Base-by-base conservation (phyloP, 2,888 invertebrate species). In the Xanthia icteritia region DNA sequence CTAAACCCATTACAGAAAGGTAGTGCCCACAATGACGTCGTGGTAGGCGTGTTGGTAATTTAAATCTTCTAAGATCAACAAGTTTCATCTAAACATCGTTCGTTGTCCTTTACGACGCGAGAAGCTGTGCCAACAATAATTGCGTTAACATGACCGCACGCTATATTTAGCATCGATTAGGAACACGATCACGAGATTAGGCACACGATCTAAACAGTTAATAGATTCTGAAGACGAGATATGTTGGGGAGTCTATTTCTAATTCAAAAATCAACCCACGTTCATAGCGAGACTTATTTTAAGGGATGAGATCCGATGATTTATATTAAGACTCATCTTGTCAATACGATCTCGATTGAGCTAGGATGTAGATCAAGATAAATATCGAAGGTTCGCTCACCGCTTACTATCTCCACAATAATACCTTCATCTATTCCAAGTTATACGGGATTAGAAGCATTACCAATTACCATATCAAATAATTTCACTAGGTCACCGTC, bases 401-500 rank as follows among this genome's bases (percentile, higher is more conserved):
- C 17, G 65, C 20, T 82, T 61, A 42, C 64, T 61, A 82, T 72
- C 65, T 68, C 64, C 31, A 39, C 63, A 56, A 56, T 75, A 64
- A 73, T 70, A 64, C 17, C 51, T 60, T 8, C 61, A 42, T 74
- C 71, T 76, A 61, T 81, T 63, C 60, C 54, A 75, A 81, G 69
- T 81, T 66, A 66, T 70, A 67, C 42, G 73, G 85, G 66, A 84
- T 81, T 73, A 73, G 48, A 73, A 73, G 65, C 81, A 84, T 84
- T 84, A 84, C 81, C 77, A 76, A 79, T 85, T 86, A 82, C 81
- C 79, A 87, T 86, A 86, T 81, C 82, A 81, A 82, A 83, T 80
- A 81, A 82, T 82, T 87, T 56, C 73, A 79, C 80, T 86, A 68
- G 84, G 84, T 84, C 84, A 83, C 68, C 77, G 68, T 79, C 79